Conservation (phyloP, 2,888 invertebrate genomes). For the Patella caerulea region DNA sequence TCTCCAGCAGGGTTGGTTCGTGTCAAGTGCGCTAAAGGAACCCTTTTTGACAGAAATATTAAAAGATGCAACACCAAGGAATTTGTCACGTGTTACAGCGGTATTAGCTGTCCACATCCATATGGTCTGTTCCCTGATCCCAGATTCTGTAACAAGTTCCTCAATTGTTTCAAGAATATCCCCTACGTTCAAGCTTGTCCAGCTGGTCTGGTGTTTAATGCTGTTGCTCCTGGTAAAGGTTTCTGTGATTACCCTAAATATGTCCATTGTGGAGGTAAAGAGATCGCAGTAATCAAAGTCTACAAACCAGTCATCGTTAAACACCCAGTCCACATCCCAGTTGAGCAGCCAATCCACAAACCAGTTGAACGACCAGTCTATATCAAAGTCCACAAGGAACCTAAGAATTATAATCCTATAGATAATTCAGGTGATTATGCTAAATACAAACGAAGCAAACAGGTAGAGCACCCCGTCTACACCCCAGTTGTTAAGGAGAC, state of each 20-base stretch:
- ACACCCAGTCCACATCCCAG: no score
- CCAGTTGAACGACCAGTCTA: no score
- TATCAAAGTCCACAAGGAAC: no score
- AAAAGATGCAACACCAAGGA: neutral
- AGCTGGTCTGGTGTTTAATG: neutral
- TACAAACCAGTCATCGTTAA: no score
- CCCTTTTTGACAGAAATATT: neutral
- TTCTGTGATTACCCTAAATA: neutral
- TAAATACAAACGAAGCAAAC: no score
- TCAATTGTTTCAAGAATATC: slow-evolving; percentile 6
- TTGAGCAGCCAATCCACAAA: no score
- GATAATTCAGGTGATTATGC: no score
- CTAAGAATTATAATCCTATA: no score
- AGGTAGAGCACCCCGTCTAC: no score
- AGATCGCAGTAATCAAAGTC: no score
- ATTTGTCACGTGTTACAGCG: neutral
- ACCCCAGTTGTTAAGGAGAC: no score
- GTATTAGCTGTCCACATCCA: neutral
- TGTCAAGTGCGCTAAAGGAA: neutral
- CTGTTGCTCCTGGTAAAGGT: neutral
- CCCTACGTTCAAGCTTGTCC: neutral
- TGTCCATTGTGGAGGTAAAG: neutral
- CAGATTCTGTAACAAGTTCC: neutral
- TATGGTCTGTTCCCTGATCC: neutral
- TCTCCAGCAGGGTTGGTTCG: neutral